A percentile compares a stretch with the other conserved stretches of the same genome.
These are phyloP conservation scores for Sarcophaga peregrina DNA, from an alignment of 1,140 invertebrate genomes.

Conservation along the genomic window DNA sequence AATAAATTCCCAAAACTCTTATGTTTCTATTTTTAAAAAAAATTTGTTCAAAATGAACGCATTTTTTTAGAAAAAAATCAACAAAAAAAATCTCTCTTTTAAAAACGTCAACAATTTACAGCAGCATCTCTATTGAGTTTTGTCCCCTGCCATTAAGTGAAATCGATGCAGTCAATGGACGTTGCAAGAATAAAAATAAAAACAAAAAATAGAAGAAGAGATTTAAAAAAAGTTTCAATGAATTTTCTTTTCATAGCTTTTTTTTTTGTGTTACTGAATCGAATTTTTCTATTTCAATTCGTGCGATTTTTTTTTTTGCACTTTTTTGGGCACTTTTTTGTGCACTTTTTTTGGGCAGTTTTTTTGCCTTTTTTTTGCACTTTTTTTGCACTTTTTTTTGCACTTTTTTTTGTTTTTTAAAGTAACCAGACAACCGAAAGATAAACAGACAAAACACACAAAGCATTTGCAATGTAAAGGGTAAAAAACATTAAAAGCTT, in stretches of 20 bases:
- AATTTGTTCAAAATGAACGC: background rate
- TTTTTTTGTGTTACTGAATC: too few species aligned
- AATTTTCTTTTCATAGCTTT: too few species aligned
- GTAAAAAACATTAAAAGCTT: too few species aligned
- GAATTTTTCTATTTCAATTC: too few species aligned
- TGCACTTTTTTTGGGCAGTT: too few species aligned
- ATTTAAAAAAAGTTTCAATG: background rate
- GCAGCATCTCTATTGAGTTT: background rate
- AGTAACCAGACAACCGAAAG: too few species aligned
- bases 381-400: too few species aligned
- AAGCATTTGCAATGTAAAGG: too few species aligned
- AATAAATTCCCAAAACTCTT: background rate
- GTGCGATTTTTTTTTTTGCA: background rate
- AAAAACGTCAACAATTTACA: background rate
- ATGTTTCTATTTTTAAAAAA: background rate
- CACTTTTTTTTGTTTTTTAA: too few species aligned
- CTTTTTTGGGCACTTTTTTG: too few species aligned
- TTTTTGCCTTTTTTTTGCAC: too few species aligned
- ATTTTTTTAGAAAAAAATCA: background rate
- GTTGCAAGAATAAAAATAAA: conserved; percentile 1
- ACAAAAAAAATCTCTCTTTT: background rate
- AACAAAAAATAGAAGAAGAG: background rate
- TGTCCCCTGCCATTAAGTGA: background rate
- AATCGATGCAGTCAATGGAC: conserved; percentile 21
- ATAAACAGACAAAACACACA: too few species aligned